Evolutionary conservation across 2,888 invertebrate species (phyloP), one percentile per base, ranked within the genome.

Genomic region (Lycophotia porphyrea): DNA sequence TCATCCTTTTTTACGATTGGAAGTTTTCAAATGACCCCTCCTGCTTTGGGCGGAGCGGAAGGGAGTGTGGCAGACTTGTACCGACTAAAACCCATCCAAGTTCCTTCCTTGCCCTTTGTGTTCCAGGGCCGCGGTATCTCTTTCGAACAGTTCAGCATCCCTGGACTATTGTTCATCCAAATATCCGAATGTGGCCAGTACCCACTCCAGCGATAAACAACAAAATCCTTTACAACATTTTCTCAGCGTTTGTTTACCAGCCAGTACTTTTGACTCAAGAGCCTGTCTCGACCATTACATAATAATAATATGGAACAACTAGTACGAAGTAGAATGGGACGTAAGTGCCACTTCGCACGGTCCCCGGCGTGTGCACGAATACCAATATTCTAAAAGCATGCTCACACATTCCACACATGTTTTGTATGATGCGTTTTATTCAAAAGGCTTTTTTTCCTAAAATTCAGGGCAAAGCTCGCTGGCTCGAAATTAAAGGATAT

Each of bases 311-410:
- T 82, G 82, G 71, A 90, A 88, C 86, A 88, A 87, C 87, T 87
- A 89, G 84, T 80, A 63, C 80, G 74, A 67, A 73, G 55, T 44
- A 77, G 78, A 81, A 80, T 80, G 78, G 77, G 78, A 71, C 84
- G 74, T 89, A 89, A 91, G 91, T 90, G 87, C 83, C 89, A 86
- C 89, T 88, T 83, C 81, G 76, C 82, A 78, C 83, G 81, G 80
- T 80, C 80, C 61, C 66, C 68, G 74, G 74, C 91, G 91, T 91
- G 92, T 74, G 78, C 78, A 27, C 74, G 91, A 91, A 91, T 91
- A 91, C 90, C 91, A 90, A 92, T 92, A 91, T 88, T 88, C 87
- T 92, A 88, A 91, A 91, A 92, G 92, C 91, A 89, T 89, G 88
- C 89, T 91, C 82, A 87, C 84, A 91, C 84, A 90, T 90, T 90